These are phyloP conservation scores for Cheilosia impressa DNA, from an alignment of 2,888 invertebrate genomes.

Conservation along the genomic window DNA sequence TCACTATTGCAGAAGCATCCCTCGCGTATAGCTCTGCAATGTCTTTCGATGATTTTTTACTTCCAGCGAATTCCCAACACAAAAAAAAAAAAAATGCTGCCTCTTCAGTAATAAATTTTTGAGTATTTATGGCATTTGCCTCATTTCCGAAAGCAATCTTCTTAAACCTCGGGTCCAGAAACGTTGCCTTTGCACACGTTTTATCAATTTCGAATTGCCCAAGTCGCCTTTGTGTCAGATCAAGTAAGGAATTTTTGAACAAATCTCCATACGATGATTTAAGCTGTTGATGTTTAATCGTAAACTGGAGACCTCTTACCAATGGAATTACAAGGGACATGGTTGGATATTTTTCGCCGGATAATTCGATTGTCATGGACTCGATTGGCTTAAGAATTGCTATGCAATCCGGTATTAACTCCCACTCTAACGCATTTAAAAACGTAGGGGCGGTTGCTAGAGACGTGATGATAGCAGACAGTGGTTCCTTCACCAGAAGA, in stretches of 20 bases:
- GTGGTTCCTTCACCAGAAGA: no score
- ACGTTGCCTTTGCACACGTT: constrained; percentile 37
- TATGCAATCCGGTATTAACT: no score
- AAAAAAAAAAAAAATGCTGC: background rate
- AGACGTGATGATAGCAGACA: no score
- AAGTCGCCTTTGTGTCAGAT: constrained; percentile 15
- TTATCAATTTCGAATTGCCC: constrained; percentile 23
- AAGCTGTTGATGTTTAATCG: background rate
- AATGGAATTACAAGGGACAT: constrained; percentile 23
- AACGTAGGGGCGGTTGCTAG: no score
- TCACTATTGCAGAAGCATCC: no score
- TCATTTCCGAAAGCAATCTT: constrained; percentile 44
- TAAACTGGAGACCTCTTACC: constrained; percentile 1
- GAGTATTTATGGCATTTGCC: constrained; percentile 16
- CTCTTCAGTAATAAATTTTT: constrained; percentile 11
- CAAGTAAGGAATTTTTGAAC: background rate
- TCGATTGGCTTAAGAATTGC: background rate
- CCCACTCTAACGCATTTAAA: no score
- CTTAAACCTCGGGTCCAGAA: constrained; percentile 41
- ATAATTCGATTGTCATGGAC: constrained; percentile 12
- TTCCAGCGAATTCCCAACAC: no score
- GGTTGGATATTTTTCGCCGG: constrained; percentile 12
- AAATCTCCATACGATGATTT: constrained; percentile 1
- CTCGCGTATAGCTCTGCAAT: no score
- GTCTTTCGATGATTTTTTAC: no score